Evolutionary conservation across 64 coral and sea anemone species (phyloP), one percentile per base, ranked within the genome.

Genomic region (Pachyseris speciosa): DNA sequence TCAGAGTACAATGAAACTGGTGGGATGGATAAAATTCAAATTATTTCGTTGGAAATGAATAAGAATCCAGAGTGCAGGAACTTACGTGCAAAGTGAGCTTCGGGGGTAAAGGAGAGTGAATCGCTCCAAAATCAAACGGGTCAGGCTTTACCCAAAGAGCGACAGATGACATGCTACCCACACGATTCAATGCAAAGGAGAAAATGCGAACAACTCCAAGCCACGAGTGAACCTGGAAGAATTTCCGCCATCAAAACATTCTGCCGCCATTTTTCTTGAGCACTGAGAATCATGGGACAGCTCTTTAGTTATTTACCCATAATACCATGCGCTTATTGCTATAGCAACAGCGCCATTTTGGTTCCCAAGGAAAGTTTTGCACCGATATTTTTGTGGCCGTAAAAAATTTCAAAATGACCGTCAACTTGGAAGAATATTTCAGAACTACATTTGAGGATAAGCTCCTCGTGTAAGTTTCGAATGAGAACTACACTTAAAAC

Each of bases 401-500:
- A 0, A 74, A 28, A 88, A 51, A 64, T 58, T 36, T 7, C 1
- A 98, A 87, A 77, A 99, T 99, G 97, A 86, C 94, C 78, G 80
- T 99, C 9, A 99, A 99, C 74, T 72, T 99, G 16, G 97, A 99
- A 37, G 97, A 95, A 83, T 99, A 99, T 84, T 99, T 99, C 71
- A 95, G 97, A 87, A 99, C 97, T 33, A 99, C 94, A 48, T 99
- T 99, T 67, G 97, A 99, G 86, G 97, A 99, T 75, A 99, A 95
- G 57, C 94, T 99, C 74, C 94, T 99, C 37, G 97, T 99, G 97
- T 99, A 99, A 93, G 97, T 95, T 64, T 22, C 48, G 26, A 52
- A 87, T 27, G 37, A 15, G 2, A 43, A 3, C 22, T 64, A 8
- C 9, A 0, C 16, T 85, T 50, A 58, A 69, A 67, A 16, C n/a